Evolutionary conservation across 1,140 invertebrate species (phyloP).

Genomic region (Artemia franciscana): DNA sequence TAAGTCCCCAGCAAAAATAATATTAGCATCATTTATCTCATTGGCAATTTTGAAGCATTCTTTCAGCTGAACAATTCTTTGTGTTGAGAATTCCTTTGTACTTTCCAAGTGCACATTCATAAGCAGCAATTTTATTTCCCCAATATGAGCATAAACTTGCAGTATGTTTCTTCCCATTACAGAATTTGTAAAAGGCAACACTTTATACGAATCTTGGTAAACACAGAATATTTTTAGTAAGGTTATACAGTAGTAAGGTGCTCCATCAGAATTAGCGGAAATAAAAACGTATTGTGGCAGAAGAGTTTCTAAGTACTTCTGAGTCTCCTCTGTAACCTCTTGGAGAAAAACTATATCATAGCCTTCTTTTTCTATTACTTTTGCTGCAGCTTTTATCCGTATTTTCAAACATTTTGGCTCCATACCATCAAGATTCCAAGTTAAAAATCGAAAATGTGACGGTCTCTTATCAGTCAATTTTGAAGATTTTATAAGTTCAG

Average conservation of each 20-base stretch:
- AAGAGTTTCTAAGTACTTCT: constrained; percentile 18
- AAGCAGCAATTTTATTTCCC: constrained; percentile 22
- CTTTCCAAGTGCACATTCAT: constrained; percentile 35
- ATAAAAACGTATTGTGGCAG: constrained; percentile 22
- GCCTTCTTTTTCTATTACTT: constrained; percentile 28
- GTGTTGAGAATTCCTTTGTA: constrained; percentile 22
- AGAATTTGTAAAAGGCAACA: constrained; percentile 23
- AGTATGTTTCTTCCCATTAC: constrained; percentile 29
- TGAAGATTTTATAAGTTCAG: not conserved
- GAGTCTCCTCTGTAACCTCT: constrained; percentile 28
- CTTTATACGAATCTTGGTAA: constrained; percentile 19
- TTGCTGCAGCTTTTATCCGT: constrained; percentile 26
- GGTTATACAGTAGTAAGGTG: constrained; percentile 26
- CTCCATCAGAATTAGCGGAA: constrained; percentile 13
- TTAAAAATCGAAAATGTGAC: constrained; percentile 21
- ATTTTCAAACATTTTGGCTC: constrained; percentile 26
- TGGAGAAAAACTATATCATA: constrained; percentile 36
- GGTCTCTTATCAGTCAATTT: constrained; percentile 16
- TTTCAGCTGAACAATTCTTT: constrained; percentile 25
- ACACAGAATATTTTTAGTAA: constrained; percentile 24
- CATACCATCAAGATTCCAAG: constrained; percentile 39
- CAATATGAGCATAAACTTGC: constrained; percentile 23
- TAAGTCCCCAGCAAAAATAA: constrained; percentile 33
- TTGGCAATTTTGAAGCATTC: constrained; percentile 20
- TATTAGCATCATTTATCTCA: constrained; percentile 19